Evolutionary conservation across 2,797 vertebrate genomes (phyloP), one percentile per base, ranked within the genome.

Genomic region (Tokudaia tokunoshimensis): DNA sequence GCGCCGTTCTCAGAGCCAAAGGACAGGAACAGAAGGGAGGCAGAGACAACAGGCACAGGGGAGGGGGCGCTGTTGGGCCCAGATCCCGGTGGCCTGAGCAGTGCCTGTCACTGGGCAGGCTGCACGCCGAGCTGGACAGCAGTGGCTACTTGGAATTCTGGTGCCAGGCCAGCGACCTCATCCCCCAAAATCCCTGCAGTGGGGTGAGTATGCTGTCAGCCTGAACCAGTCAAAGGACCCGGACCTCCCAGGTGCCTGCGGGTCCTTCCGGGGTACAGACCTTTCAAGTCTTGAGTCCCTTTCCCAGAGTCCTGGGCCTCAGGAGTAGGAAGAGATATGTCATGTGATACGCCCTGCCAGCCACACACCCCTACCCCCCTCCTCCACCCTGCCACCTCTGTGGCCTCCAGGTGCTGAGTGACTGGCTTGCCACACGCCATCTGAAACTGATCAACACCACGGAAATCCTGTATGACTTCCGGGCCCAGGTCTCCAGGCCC

Each of bases 371-470:
- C 50, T 10, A 10, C 50, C 50, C 41, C 11, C 52, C 13, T 0
- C 41, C 11, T 44, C 13, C 0, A 19, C 3, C 14, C 26, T 41
- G 29, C 59, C 0, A 1, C 59, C 81, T 41, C 87, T 55, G 37
- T 44, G 91, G 29, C 65, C 13, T 0, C 83, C 97, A 99, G 98
- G 97, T 98, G 74, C 97, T 99, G 98, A 97, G 94, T 26, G 98
- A 99, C 59, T 98, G 98, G 10, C 97, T 98, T 52, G 96, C 98
- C 81, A 98, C 97, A 11, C 99, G 96, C 93, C 99, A 89, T 7
- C 82, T 99, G 97, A 99, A 98, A 96, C 98, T 99, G 97, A 99
- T 52, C 96, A 99, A 99, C 98, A 96, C 97, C 85, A 98, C 98
- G 0, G 99, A 99, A 87, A 98, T 98, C 94, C 98, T 98, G 4